phyloP scores from a whole-genome alignment of 2,113 vertebrate genomes.

The Gulo gulo region DNA sequence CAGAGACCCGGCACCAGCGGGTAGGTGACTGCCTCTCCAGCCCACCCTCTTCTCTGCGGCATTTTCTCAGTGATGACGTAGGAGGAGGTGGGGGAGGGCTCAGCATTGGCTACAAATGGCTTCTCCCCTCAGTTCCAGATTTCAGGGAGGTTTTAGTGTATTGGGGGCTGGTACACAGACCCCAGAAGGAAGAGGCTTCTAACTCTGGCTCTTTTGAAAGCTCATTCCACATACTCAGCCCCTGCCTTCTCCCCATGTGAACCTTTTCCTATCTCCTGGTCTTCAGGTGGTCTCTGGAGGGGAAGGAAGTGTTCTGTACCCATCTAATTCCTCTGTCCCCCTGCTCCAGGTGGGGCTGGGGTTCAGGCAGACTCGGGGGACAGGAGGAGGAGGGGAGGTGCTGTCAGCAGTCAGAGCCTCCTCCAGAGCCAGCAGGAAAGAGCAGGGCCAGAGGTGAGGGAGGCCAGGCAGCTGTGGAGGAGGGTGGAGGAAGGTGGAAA shows the following conservation, averaged over 20 bases:
- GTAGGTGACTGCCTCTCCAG: constrained; percentile 85
- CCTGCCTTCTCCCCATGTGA: background rate
- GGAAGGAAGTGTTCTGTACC: background rate
- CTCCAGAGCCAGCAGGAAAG: background rate
- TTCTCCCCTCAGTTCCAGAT: background rate
- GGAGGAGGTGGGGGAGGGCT: constrained; percentile 53
- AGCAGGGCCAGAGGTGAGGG: background rate
- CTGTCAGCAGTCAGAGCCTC: background rate
- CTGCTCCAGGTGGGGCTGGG: background rate
- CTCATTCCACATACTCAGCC: background rate
- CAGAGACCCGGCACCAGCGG: constrained; percentile 98
- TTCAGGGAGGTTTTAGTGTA: background rate
- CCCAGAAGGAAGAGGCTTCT: background rate
- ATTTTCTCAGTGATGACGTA: constrained; percentile 61
- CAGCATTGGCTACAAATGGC: constrained; percentile 22
- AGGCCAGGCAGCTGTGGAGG: background rate
- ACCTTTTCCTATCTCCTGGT: background rate
- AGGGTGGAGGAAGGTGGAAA: background rate
- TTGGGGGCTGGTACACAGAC: background rate
- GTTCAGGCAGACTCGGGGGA: background rate
- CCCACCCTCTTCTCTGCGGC: constrained; percentile 61
- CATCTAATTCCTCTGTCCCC: background rate
- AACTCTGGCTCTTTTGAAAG: background rate
- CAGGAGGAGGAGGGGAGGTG: background rate
- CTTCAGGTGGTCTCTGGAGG: background rate